phyloP scores from a whole-genome alignment of 2,888 invertebrate genomes.

The Choreutis nemorana region DNA sequence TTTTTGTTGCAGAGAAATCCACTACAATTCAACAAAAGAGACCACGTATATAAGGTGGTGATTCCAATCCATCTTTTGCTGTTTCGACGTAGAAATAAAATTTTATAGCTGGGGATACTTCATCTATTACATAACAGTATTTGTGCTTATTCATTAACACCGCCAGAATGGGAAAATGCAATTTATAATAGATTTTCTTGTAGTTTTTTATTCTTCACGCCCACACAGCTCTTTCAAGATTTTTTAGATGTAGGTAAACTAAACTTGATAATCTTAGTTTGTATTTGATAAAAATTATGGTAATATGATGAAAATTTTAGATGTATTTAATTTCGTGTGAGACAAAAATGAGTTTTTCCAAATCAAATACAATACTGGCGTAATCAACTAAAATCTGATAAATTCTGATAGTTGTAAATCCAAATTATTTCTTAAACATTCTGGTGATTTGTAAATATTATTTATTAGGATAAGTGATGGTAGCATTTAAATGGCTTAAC shows the following conservation, averaged over 20 bases:
- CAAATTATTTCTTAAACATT: too few species aligned
- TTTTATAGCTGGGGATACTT: too few species aligned
- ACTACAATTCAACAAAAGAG: conserved; percentile 51
- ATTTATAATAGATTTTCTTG: conserved; percentile 19
- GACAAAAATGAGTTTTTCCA: conserved; percentile 9
- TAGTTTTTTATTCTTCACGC: too few species aligned
- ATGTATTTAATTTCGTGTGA: conserved; percentile 15
- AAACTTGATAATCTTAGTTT: too few species aligned
- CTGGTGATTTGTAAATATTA: conserved; percentile 65
- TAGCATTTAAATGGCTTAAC: conserved; percentile 57
- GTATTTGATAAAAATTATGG: too few species aligned
- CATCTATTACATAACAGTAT: conserved; percentile 57
- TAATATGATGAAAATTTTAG: conserved; percentile 19
- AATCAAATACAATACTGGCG: too few species aligned
- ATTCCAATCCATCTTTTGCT: too few species aligned
- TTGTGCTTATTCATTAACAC: conserved; percentile 55
- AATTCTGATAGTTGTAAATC: too few species aligned
- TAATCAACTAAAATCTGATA: too few species aligned
- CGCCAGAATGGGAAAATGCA: conserved; percentile 56
- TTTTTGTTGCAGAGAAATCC: conserved; percentile 57
- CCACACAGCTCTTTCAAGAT: too few species aligned
- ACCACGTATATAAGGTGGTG: conserved; percentile 51
- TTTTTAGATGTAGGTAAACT: too few species aligned
- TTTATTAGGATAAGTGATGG: conserved; percentile 59
- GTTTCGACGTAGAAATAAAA: too few species aligned